These are phyloP conservation scores for Peucedramus taeniatus DNA, from an alignment of 2,113 vertebrate species.

Conservation along the genomic window DNA sequence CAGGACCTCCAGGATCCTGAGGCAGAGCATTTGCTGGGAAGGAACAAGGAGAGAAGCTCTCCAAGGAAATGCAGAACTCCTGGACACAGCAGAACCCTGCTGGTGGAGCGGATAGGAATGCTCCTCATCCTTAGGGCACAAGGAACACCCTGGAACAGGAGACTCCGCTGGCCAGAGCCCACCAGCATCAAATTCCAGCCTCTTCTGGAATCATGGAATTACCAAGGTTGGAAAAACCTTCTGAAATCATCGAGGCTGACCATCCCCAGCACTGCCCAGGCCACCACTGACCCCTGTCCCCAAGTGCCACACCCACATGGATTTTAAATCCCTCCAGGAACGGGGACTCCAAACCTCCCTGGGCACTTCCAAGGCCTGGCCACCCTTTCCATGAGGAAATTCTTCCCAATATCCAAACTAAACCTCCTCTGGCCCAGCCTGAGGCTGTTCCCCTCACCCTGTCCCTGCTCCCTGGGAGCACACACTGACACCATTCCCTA, in stretches of 20 bases:
- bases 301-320: neutral
- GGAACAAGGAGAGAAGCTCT: neutral
- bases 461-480: neutral
- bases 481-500: neutral
- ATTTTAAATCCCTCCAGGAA: neutral
- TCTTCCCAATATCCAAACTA: neutral
- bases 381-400: neutral
- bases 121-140: neutral
- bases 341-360: neutral
- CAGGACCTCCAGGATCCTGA: neutral
- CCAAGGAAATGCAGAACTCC: neutral
- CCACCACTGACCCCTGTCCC: neutral
- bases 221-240: neutral
- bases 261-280: neutral
- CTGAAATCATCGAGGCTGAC: neutral
- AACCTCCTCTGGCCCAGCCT: neutral
- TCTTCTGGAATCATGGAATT: neutral
- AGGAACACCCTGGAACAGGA: neutral
- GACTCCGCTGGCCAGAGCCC: neutral
- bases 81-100: neutral
- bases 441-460: neutral
- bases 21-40: neutral
- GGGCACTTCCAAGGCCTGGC: neutral
- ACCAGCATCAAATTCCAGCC: neutral
- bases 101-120: neutral